These are phyloP conservation scores for Ficedula albicollis DNA, from an alignment of 2,797 vertebrate genomes.

Conservation along the genomic window DNA sequence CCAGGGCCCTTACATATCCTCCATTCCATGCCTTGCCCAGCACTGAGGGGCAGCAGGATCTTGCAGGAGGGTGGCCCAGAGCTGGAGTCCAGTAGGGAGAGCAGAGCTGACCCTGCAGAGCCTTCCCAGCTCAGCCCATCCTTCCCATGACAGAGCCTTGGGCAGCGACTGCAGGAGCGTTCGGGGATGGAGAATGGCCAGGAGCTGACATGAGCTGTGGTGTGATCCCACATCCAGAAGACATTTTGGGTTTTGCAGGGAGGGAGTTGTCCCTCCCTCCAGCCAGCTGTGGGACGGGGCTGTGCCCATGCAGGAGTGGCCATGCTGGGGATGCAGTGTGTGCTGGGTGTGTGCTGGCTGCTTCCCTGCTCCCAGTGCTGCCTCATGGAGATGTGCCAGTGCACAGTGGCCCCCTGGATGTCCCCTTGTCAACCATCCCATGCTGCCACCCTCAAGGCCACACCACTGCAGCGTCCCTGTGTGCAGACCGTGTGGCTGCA, in stretches of 20 bases:
- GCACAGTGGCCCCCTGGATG: rapidly evolving
- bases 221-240: neutral
- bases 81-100: neutral
- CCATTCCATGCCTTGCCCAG: neutral
- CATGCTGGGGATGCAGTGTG: rapidly evolving
- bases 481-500: rapidly evolving
- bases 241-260: neutral
- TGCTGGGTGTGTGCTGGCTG: neutral
- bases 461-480: rapidly evolving
- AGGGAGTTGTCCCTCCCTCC: rapidly evolving
- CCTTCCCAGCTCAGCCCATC: neutral
- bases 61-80: neutral
- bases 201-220: rapidly evolving
- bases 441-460: neutral
- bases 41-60: neutral
- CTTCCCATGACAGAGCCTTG: rapidly evolving
- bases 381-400: neutral
- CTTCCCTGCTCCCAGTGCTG: neutral
- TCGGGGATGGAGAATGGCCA: neutral
- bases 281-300: rapidly evolving
- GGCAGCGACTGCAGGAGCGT: rapidly evolving
- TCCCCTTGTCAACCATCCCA: neutral
- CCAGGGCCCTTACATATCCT: neutral
- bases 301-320: rapidly evolving
- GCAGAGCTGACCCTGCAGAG: neutral